phyloP scores from a whole-genome alignment of 2,888 invertebrate species.

The Biston stratarius region DNA sequence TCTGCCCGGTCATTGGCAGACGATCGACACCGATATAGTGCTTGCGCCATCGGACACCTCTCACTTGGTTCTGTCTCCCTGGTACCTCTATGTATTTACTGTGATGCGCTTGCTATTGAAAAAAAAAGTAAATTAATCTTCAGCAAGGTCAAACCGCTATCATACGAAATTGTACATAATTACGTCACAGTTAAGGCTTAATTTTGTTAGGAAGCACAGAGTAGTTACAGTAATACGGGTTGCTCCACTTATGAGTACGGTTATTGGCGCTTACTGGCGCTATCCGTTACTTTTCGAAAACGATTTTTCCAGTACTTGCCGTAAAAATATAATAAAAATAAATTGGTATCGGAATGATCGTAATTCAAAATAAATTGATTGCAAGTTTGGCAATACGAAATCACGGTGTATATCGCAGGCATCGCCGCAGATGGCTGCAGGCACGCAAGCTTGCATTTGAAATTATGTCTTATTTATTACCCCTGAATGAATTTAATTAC shows the following conservation, averaged over 20 bases:
- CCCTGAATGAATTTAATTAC: constrained; percentile 43
- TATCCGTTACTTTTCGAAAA: constrained; percentile 30
- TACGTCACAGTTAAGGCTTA: constrained; percentile 34
- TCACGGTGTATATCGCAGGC: constrained; percentile 35
- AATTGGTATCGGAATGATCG: constrained; percentile 19
- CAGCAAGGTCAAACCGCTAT: constrained; percentile 50
- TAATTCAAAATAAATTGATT: constrained; percentile 35
- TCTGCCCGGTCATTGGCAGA: constrained; percentile 54
- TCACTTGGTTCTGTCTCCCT: constrained; percentile 69
- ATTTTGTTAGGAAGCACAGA: constrained; percentile 29
- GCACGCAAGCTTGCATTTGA: constrained; percentile 57
- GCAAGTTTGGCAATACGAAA: constrained; percentile 38
- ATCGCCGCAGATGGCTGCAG: constrained; percentile 52
- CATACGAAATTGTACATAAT: constrained; percentile 42
- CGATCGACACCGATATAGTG: constrained; percentile 49
- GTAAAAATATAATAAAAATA: constrained; percentile 27
- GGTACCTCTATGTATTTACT: constrained; percentile 82
- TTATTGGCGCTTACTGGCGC: constrained; percentile 27
- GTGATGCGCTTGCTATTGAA: constrained; percentile 77
- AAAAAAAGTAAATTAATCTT: constrained; percentile 68
- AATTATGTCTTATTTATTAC: constrained; percentile 48
- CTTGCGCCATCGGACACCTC: constrained; percentile 60
- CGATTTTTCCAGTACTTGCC: constrained; percentile 32
- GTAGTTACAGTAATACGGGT: constrained; percentile 53
- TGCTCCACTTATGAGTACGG: constrained; percentile 52